Base-by-base conservation (phyloP, 2,888 invertebrate species). In the Hydraecia micacea region DNA sequence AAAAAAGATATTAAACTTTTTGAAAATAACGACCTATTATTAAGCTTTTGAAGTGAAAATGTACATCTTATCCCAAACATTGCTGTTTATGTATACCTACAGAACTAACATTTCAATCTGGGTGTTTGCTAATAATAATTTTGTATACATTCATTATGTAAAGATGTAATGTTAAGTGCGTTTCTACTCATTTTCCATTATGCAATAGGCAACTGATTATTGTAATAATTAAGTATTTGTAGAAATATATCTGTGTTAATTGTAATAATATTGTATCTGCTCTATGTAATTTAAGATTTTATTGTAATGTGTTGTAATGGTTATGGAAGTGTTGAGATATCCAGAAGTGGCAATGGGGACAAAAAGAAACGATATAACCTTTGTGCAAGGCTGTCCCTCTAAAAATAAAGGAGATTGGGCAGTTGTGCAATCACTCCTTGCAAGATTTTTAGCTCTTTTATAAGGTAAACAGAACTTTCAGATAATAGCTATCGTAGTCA, bases 141-240 rank as follows among this genome's bases (percentile, higher is more conserved):
- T 75, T 84, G 66, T 81, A 79, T 73, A 78, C 58, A 75, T 78
- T 79, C 18, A 81, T 46, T 63, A 42, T 69, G 73, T 87, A 84
- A 73, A 72, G 62, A 55, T 67, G 15, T 79, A 84, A 71, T 71
- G n/a, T 58, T 81, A 87, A 77, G 74, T 85, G 71, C 55, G 71
- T 86, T 80, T 79, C 73, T 68, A 85, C 79, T 87, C 66, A 77
- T 83, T 85, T 87, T 87, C 86, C 87, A 87, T 73, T 87, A 87
- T 68, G 60, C 72, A 76, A 79, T 86, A 87, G 46, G 66, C 84
- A 86, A 80, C 70, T 80, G 62, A 81, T 69, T 82, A 84, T 68
- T 84, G 70, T 87, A 76, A 76, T 73, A 75, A 49, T 73, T 86
- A 77, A 80, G 75, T 85, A 76, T 85, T 79, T 66, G 42, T 83